Evolutionary conservation across 2,888 invertebrate genomes (phyloP).

Genomic region (Poecilobothrus nobilitatus): DNA sequence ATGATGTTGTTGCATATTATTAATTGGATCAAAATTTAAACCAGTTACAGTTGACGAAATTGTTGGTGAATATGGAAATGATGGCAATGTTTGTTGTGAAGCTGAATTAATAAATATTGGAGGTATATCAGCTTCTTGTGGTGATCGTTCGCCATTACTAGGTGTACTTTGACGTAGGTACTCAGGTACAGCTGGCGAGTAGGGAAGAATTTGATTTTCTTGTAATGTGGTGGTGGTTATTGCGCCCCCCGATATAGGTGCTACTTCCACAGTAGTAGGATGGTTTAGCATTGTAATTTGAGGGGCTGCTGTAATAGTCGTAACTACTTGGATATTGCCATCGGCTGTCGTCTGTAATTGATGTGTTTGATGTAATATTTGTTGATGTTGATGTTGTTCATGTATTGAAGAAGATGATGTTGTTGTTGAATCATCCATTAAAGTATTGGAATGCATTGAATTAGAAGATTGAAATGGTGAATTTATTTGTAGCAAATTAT

Average conservation of each 20-base stretch:
- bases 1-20: conserved; percentile 11
- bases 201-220: conserved; percentile 24
- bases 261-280: conserved; percentile 20
- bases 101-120: conserved; percentile 31
- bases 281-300: conserved; percentile 12
- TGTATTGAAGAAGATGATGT: conserved; percentile 17
- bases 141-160: conserved; percentile 33
- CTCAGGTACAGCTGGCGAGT: conserved; percentile 29
- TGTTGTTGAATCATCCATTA: conserved; percentile 14
- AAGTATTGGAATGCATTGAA: conserved; percentile 8
- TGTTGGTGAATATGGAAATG: conserved; percentile 33
- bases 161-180: conserved; percentile 31
- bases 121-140: conserved; percentile 38
- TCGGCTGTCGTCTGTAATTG: conserved; percentile 24
- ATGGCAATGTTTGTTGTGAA: conserved; percentile 18
- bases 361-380: conserved; percentile 11
- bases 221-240: conserved; percentile 23
- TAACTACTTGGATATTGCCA: conserved; percentile 14
- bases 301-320: conserved; percentile 16
- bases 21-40: conserved; percentile 29
- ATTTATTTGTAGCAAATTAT: conserved; percentile 42
- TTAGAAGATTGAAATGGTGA: conserved; percentile 5
- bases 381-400: conserved; percentile 8
- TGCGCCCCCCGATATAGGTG: conserved; percentile 27
- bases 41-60: conserved; percentile 43